Base-by-base conservation (phyloP, 2,797 vertebrate species). In the Acanthis flammea region DNA sequence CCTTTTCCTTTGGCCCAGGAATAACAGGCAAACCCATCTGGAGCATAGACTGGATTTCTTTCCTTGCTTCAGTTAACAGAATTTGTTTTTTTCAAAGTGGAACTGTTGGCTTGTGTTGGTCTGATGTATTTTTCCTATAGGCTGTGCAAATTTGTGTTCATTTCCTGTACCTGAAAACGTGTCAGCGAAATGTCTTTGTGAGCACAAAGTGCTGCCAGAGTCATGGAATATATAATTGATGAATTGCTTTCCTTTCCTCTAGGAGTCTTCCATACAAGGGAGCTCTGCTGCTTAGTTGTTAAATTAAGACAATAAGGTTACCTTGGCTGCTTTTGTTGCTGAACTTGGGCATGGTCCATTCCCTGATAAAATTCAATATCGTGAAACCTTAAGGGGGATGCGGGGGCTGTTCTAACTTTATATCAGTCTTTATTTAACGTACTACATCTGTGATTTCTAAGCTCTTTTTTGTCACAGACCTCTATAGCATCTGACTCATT, bases 401-500 rank as follows among this genome's bases (percentile, higher is more conserved):
- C 62, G 50, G 42, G 31, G 25, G 14, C 48, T 83, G 57, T 90
- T 77, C 42, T 80, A 37, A 85, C 42, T 51, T 83, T 70, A 35
- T 62, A 27, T 13, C 75, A 33, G 17, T 81, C 67, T 81, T 92
- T 84, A 81, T 86, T 96, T 94, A 86, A 82, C 30, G 1, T 35
- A 51, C 76, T 82, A 35, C 41, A 51, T 95, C 79, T 86, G 89
- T 90, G 90, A 88, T 91, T 96, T 90, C 68, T 81, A 68, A 94
- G 79, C 76, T 83, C 47, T 75, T 88, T 92, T 87, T 67, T 95
- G 87, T 86, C 50, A 12, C 61, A 58, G 90, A 91, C 72, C 88
- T 94, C 82, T 88, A 21, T 83, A 92, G 90, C 75, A 84, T 90
- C 85, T 96, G 91, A 94, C 90, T 96, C 91, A 90, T 92, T 96